phyloP scores from a whole-genome alignment of 2,888 invertebrate genomes.

The Athrips mouffetella region DNA sequence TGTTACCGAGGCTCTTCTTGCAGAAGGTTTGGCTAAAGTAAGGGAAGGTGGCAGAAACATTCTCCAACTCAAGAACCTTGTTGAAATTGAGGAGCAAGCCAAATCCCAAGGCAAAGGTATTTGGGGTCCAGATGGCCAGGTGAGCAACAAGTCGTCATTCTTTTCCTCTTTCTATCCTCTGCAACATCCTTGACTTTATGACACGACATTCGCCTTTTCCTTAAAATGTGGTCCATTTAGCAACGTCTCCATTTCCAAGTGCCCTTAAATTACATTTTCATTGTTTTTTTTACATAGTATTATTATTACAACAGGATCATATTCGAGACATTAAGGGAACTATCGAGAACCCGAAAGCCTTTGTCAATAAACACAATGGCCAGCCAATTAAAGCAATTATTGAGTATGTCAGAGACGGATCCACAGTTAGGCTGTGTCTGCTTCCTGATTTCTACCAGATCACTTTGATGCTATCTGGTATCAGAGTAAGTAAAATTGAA shows the following conservation, averaged over 20 bases:
- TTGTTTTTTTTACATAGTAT: neutral
- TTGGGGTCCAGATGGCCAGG: constrained; percentile 77
- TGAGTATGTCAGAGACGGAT: constrained; percentile 98
- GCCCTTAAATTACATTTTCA: too few relatives aligned
- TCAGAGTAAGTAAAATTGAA: constrained; percentile 80
- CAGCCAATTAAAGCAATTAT: constrained; percentile 95
- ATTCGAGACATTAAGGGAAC: constrained; percentile 93
- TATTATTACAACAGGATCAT: constrained; percentile 75
- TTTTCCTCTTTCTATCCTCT: too few relatives aligned
- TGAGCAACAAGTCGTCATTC: too few relatives aligned
- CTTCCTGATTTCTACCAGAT: constrained; percentile 94
- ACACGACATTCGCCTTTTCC: too few relatives aligned
- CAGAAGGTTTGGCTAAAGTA: constrained; percentile 93
- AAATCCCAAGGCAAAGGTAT: constrained; percentile 92
- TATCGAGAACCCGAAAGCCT: constrained; percentile 84
- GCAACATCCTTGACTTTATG: too few relatives aligned
- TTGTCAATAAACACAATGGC: constrained; percentile 89
- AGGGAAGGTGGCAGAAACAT: constrained; percentile 77
- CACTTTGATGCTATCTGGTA: constrained; percentile 97
- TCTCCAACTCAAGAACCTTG: constrained; percentile 82
- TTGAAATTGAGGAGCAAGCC: constrained; percentile 93
- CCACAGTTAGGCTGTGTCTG: constrained; percentile 94
- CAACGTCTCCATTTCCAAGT: too few relatives aligned
- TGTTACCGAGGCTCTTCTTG: constrained; percentile 90
- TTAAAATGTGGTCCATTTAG: too few relatives aligned